Percentiles rank a stretch among this genome's conserved stretches.
Conservation (phyloP, 1,140 invertebrate species). For the Drosophila mauritiana region DNA sequence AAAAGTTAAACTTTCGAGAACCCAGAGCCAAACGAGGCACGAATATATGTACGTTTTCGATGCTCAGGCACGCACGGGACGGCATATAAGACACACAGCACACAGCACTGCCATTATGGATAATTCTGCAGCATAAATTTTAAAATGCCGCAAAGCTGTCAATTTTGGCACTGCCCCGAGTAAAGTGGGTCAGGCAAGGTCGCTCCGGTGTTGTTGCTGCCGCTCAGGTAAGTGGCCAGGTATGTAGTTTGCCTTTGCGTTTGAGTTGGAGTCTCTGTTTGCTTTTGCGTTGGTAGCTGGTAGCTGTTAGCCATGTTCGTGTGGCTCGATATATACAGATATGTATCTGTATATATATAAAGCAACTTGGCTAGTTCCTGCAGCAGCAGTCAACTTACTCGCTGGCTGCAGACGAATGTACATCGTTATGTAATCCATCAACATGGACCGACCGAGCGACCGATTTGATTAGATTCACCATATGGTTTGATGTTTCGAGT, state of each 20-base stretch:
- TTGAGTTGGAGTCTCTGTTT: constrained; percentile 4
- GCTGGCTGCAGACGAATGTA: constrained; percentile 42
- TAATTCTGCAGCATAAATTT: constrained; percentile 71
- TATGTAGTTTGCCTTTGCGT: constrained; percentile 9
- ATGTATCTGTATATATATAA: constrained; percentile 2
- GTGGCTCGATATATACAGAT: constrained; percentile 4
- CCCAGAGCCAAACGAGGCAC: background rate
- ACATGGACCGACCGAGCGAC: constrained; percentile 22
- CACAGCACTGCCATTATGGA: constrained; percentile 41
- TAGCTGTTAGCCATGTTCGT: constrained; percentile 45
- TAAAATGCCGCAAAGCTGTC: constrained; percentile 78
- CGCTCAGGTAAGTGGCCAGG: constrained; percentile 19
- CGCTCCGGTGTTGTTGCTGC: constrained; percentile 57
- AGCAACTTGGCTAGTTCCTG: constrained; percentile 33
- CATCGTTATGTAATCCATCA: constrained; percentile 42
- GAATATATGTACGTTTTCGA: constrained; percentile 5
- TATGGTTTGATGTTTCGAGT: constrained; percentile 32
- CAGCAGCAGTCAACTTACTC: constrained; percentile 28
- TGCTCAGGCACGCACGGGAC: constrained; percentile 62
- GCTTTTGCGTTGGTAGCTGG: constrained; percentile 43
- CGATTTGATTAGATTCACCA: constrained; percentile 43
- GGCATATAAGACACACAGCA: constrained; percentile 49
- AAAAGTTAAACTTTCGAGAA: constrained; percentile 27
- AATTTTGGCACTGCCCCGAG: constrained; percentile 72
- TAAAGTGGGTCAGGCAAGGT: constrained; percentile 82